A percentile compares a stretch with the other conserved stretches of the same genome.
Conservation (phyloP, 2,888 invertebrate species). For the Protonemura montana region DNA sequence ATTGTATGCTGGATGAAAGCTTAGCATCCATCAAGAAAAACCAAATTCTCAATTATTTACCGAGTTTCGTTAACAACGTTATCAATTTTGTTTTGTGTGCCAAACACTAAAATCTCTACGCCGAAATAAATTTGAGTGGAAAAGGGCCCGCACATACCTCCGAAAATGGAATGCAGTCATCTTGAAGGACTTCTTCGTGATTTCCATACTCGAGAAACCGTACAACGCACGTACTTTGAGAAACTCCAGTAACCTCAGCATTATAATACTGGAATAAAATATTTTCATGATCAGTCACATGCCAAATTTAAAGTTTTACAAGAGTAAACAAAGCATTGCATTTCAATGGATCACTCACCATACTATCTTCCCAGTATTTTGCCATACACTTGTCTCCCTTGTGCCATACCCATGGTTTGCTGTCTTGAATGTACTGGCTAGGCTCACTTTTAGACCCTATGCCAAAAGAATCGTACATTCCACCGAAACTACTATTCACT, state of each 20-base stretch:
- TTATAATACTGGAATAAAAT: slow-evolving; percentile 74
- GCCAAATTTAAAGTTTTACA: slow-evolving; percentile 8
- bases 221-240: slow-evolving; percentile 85
- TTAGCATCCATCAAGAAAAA: too few species aligned
- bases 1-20: too few species aligned
- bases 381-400: slow-evolving; percentile 85
- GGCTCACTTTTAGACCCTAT: slow-evolving; percentile 24
- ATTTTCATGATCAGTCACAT: slow-evolving; percentile 43
- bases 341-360: slow-evolving; percentile 63
- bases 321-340: slow-evolving; percentile 29
- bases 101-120: not conserved
- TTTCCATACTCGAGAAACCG: slow-evolving; percentile 89
- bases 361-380: slow-evolving; percentile 92
- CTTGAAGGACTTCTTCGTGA: slow-evolving; percentile 85
- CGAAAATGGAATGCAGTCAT: slow-evolving; percentile 77
- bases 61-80: too few species aligned
- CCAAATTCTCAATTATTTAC: too few species aligned
- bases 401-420: slow-evolving; percentile 68
- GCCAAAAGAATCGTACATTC: slow-evolving; percentile 39
- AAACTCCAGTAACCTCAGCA: slow-evolving; percentile 81
- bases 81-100: too few species aligned
- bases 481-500: slow-evolving; percentile 26
- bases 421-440: slow-evolving; percentile 47
- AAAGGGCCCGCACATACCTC: slow-evolving; percentile 53
- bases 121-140: not conserved